phyloP scores from a whole-genome alignment of 2,113 vertebrate genomes.

The Gracilinanus agilis region DNA sequence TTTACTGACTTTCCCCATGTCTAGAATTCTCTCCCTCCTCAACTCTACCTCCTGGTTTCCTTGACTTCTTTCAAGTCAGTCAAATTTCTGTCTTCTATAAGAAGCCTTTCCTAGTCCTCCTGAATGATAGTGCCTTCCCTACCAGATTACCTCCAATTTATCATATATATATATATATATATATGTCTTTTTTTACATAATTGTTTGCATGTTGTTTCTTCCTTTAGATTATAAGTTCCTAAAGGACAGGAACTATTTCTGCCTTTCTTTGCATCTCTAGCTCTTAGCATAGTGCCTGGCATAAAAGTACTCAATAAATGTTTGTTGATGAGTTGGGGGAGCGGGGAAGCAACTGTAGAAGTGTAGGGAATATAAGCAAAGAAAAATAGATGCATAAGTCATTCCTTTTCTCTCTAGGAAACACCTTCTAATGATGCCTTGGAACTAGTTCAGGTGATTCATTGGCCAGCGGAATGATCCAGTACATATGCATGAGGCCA shows the following conservation, averaged over 20 bases:
- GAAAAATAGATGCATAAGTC: background rate
- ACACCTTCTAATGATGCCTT: background rate
- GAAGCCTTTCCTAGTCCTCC: background rate
- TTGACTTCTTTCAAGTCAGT: background rate
- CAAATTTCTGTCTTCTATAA: background rate
- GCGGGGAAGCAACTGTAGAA: background rate
- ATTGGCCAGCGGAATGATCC: background rate
- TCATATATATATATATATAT: background rate
- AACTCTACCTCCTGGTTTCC: background rate
- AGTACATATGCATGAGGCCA: background rate
- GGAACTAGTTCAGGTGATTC: background rate
- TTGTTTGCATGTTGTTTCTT: background rate
- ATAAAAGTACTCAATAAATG: no score
- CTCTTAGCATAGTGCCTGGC: background rate
- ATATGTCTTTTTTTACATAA: background rate
- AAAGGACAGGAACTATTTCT: background rate
- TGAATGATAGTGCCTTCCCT: background rate
- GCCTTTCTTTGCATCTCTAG: background rate
- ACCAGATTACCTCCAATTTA: background rate
- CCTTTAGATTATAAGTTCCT: background rate
- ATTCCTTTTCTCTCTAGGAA: background rate
- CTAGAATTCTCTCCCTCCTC: background rate
- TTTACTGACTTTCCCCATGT: background rate
- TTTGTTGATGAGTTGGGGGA: background rate
- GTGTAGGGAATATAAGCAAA: background rate